Conservation (phyloP, 2,888 invertebrate genomes). For the Rhagophthalmus giganteus region DNA sequence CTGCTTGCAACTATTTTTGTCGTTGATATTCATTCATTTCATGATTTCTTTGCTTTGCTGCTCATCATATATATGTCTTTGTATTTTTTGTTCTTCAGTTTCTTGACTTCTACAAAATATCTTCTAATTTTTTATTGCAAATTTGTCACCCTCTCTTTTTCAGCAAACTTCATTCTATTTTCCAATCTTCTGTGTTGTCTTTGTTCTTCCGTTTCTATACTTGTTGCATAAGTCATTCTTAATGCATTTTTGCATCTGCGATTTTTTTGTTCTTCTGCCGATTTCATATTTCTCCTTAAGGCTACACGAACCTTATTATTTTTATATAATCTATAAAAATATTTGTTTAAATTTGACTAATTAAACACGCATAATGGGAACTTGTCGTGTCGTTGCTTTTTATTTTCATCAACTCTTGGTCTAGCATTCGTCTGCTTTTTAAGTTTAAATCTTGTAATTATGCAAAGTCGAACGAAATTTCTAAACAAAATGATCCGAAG, state of each 20-base stretch:
- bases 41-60: constrained; percentile 19
- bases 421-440: too few relatives aligned
- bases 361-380: too few relatives aligned
- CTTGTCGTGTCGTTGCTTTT: too few relatives aligned
- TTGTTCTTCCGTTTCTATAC: constrained; percentile 23
- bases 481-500: too few relatives aligned
- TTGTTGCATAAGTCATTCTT: constrained; percentile 18
- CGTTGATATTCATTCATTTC: constrained; percentile 23
- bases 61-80: constrained; percentile 26
- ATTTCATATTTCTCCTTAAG: constrained; percentile 23
- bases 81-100: constrained; percentile 15
- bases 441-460: too few relatives aligned
- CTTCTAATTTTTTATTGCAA: constrained; percentile 20
- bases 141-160: constrained; percentile 19
- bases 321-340: constrained; percentile 12
- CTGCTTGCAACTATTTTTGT: constrained; percentile 16
- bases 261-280: constrained; percentile 17
- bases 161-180: constrained; percentile 20
- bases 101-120: constrained; percentile 24
- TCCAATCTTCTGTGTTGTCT: constrained; percentile 16
- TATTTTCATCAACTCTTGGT: too few relatives aligned
- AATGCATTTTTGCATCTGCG: constrained; percentile 23
- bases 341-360: too few relatives aligned
- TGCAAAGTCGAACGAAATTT: too few relatives aligned
- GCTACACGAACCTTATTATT: constrained; percentile 18